A percentile compares a stretch with the other conserved stretches of the same genome.
These are phyloP conservation scores for Spisula subtruncata DNA, from an alignment of 2,888 invertebrate genomes.

Conservation along the genomic window DNA sequence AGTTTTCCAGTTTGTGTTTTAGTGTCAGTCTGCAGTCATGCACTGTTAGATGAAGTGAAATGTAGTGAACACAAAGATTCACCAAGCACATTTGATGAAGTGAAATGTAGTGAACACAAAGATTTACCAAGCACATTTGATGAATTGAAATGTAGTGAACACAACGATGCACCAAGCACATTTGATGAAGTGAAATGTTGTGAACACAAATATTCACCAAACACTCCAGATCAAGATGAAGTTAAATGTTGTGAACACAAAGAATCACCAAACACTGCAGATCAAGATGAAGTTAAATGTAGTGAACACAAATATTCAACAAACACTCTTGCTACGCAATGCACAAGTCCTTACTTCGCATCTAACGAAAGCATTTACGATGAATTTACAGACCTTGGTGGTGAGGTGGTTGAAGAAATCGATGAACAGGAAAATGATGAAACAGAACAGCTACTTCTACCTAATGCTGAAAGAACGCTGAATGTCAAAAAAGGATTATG, in stretches of 20 bases:
- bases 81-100: not conserved
- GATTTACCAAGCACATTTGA: not conserved
- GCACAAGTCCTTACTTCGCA: slow-evolving; percentile 23
- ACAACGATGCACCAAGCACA: not conserved
- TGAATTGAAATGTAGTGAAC: not conserved
- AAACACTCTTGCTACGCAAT: not conserved
- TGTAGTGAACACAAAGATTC: not conserved
- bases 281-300: not conserved
- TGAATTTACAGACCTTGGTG: slow-evolving; percentile 17
- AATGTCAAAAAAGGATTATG: not conserved
- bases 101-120: not conserved
- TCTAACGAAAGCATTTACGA: slow-evolving; percentile 40
- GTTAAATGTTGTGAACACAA: not conserved
- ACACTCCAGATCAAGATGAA: too few species aligned
- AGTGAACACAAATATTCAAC: not conserved
- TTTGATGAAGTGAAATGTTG: not conserved
- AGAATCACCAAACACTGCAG: not conserved
- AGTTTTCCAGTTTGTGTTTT: not conserved
- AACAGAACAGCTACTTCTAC: not conserved
- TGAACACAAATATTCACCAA: not conserved
- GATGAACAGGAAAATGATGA: slow-evolving; percentile 34
- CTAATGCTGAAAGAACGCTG: not conserved
- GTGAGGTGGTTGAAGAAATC: slow-evolving; percentile 1
- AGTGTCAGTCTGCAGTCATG: not conserved
- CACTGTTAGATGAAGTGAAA: not conserved